Evolutionary conservation across 1,140 invertebrate genomes (phyloP), one percentile per base, ranked within the genome.

Genomic region (Zophobas atratus): DNA sequence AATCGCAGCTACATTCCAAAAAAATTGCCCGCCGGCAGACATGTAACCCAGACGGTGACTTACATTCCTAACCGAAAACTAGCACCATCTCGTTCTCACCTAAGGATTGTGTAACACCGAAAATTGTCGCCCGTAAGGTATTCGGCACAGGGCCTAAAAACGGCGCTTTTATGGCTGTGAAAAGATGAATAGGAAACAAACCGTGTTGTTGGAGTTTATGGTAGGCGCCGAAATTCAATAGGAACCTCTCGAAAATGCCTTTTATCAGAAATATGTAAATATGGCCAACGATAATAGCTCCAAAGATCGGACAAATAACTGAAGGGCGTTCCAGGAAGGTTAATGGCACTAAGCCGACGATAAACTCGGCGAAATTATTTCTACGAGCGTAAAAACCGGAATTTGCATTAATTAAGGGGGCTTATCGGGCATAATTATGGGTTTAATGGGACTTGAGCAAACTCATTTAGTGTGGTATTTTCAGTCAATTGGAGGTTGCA

Each of bases 291-390:
- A 60, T 60, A 60, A 60, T 60, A n/a, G 56, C 36, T 60, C 56
- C 56, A 60, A 60, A 60, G 56, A 38, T 60, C 56, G 56, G 56
- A 36, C 56, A 60, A 60, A 60, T 60, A 60, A 60, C 0, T 57
- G 55, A 60, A 39, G 56, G 56, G 35, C 56, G 35, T 60, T 39
- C 56, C 36, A 8, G 56, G 36, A 60, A 60, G 56, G 56, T 60
- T 32, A 60, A 60, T n/a, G 56, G n/a, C 56, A 3, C 43, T 46
- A 3, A 46, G 8, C 8, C 43, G 3, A 3, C 43, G 3, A 8
- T 8, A 3, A 46, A 8, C 43, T 46, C 56, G 34, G 36, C 34
- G 35, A 60, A 60, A 60, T 36, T 60, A 39, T 60, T 60, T 60
- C 34, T 20, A 1, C 34, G 34, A 20, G 55, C 55, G 8, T 35